Base-by-base conservation (phyloP, 2,888 invertebrate genomes). In the Pachliopta kotzebuea region DNA sequence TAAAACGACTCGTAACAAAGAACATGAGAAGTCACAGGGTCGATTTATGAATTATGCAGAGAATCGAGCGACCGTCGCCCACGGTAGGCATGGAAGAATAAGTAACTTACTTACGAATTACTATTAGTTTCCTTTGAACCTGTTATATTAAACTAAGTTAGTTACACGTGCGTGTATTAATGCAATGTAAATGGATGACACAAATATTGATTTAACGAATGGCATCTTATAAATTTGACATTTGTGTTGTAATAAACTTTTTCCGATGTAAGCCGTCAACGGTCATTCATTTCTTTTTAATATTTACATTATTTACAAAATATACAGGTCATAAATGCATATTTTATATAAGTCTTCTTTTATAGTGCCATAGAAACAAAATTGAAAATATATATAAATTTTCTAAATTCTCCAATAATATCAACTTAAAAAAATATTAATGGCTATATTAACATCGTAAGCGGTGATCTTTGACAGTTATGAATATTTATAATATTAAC, bases 1-100 rank as follows among this genome's bases (percentile, higher is more conserved):
- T 83, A 79, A 78, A 79, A 78, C 69, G 64, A 75, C 74, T 75
- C 74, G 76, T 73, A 74, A 71, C 69, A 64, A 72, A 70, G 69
- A 67, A 68, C 69, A 75, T 71, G 68, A 74, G 70, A 72, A 73
- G 71, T 74, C 71, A 76, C 76, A 75, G 76, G 75, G 75, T 74
- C 77, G 77, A 83, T 83, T 83, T 79, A 86, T 88, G 85, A 85
- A 88, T 90, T 80, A 91, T 90, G 83, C 83, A 90, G 80, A 76
- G 77, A 74, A 75, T 75, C 72, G 63, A 76, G 74, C 74, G 63
- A 76, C 73, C 74, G 72, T 68, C 70, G 70, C 68, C 71, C 72
- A 70, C 78, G 76, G 73, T 77, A 72, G 70, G 71, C 72, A 67
- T 74, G 80, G 86, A 78, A 80, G 86, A 78, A 88, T 87, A 79